Evolutionary conservation across 1,140 invertebrate genomes (phyloP).

Genomic region (Drosophila ironensis): DNA sequence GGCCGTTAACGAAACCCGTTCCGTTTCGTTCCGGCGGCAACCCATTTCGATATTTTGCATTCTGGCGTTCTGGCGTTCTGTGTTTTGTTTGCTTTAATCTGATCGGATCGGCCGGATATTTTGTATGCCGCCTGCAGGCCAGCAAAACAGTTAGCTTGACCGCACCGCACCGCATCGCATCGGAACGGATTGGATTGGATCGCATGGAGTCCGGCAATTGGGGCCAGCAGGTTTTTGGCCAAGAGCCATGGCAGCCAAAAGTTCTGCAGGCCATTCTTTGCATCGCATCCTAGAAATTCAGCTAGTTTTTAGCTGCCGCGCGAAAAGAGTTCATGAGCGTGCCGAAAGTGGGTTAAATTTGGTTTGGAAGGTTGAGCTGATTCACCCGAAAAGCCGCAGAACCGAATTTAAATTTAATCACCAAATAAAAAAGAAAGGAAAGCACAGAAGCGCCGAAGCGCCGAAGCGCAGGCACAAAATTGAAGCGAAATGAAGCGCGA

Average conservation of each 20-base stretch:
- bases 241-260: conserved; percentile 11
- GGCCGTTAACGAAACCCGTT: conserved; percentile 49
- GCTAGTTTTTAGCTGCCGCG: conserved; percentile 21
- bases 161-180: conserved; percentile 15
- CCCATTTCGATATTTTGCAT: conserved; percentile 64
- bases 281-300: conserved; percentile 7
- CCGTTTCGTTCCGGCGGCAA: conserved; percentile 26
- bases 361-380: neutral
- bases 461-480: conserved; percentile 37
- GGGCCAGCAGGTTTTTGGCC: conserved; percentile 66
- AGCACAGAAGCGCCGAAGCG: too few relatives aligned
- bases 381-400: conserved; percentile 16
- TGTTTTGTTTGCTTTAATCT: conserved; percentile 69
- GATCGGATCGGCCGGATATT: conserved; percentile 49
- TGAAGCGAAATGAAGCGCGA: conserved; percentile 31
- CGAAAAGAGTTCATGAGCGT: conserved; percentile 1
- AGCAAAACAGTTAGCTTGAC: conserved; percentile 68
- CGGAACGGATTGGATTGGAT: too few relatives aligned
- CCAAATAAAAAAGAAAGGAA: conserved; percentile 27
- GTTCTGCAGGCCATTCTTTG: conserved; percentile 39
- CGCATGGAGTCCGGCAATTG: conserved; percentile 25
- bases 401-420: conserved; percentile 51
- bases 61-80: conserved; percentile 44
- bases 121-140: conserved; percentile 51
- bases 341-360: conserved; percentile 38